These are phyloP conservation scores for Proctacanthus coquilletti DNA, from an alignment of 1,140 invertebrate species.

Conservation along the genomic window DNA sequence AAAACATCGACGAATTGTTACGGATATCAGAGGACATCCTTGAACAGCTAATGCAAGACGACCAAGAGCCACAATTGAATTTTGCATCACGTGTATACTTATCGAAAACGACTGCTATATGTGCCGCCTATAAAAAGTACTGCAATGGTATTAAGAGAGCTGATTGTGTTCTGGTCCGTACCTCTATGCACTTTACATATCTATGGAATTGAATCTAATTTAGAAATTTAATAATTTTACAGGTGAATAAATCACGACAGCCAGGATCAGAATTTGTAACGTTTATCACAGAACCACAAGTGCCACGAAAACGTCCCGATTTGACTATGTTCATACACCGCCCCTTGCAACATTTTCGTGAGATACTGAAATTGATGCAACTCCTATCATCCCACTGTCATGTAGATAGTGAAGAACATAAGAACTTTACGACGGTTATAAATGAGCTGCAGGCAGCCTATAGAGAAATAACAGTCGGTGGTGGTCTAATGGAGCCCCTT, in stretches of 20 bases:
- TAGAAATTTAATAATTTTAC: no score
- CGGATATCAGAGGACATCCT: conserved; percentile 63
- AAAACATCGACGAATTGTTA: conserved; percentile 66
- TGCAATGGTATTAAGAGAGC: conserved; percentile 66
- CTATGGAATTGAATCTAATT: no score
- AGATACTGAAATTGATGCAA: conserved; percentile 37
- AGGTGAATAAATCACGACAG: conserved; percentile 43
- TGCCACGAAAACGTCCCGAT: conserved; percentile 62
- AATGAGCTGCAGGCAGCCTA: conserved; percentile 40
- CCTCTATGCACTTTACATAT: no score
- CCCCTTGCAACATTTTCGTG: conserved; percentile 60
- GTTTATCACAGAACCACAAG: conserved; percentile 57
- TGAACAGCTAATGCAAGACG: conserved; percentile 55
- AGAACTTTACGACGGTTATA: conserved; percentile 28
- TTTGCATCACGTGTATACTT: conserved; percentile 52
- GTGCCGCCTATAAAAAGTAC: conserved; percentile 59
- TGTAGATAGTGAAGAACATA: conserved; percentile 28
- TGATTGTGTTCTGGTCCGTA: conserved; percentile 56
- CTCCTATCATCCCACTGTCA: conserved; percentile 25
- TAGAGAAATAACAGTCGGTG: conserved; percentile 61
- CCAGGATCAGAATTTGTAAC: conserved; percentile 48
- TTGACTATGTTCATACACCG: conserved; percentile 63
- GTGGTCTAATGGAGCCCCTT: conserved; percentile 66
- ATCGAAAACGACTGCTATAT: conserved; percentile 51
- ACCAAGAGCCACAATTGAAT: conserved; percentile 48